phyloP scores from a whole-genome alignment of 2,888 invertebrate species.

The Clusia tigrina region DNA sequence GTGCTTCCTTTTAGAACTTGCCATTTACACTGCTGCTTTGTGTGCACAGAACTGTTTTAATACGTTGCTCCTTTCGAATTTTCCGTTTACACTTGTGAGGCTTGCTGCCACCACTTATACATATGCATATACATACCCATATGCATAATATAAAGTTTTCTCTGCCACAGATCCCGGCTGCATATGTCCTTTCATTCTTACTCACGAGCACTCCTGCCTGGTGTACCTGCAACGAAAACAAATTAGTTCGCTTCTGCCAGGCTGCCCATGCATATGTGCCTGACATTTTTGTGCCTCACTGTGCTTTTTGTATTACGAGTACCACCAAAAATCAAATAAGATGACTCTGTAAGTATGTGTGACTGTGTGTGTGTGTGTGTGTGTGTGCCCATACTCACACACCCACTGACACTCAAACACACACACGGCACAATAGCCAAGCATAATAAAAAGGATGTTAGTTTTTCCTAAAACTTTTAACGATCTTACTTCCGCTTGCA shows the following conservation, averaged over 20 bases:
- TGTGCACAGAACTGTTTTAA: slow-evolving; percentile 13
- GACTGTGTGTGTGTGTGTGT: too few relatives aligned
- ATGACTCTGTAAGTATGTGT: too few relatives aligned
- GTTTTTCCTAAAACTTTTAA: slow-evolving; percentile 12
- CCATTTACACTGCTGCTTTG: neutral
- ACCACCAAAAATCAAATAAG: slow-evolving; percentile 1
- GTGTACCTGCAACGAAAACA: too few relatives aligned
- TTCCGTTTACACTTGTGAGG: slow-evolving; percentile 13
- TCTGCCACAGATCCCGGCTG: too few relatives aligned
- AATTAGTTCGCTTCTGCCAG: neutral
- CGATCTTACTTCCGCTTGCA: slow-evolving; percentile 15
- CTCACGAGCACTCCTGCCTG: too few relatives aligned
- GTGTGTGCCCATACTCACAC: too few relatives aligned
- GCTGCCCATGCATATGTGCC: neutral
- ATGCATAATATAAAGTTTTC: too few relatives aligned
- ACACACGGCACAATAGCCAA: too few relatives aligned
- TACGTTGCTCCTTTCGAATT: slow-evolving; percentile 14
- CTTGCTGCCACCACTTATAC: neutral
- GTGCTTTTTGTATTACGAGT: neutral
- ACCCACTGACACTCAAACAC: too few relatives aligned
- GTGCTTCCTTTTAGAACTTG: too few relatives aligned
- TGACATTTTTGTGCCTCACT: neutral
- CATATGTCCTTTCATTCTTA: too few relatives aligned
- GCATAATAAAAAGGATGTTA: slow-evolving; percentile 23
- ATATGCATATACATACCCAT: too few relatives aligned